These are phyloP conservation scores for Pyrochroa serraticornis DNA, from an alignment of 2,888 invertebrate species.

Conservation along the genomic window DNA sequence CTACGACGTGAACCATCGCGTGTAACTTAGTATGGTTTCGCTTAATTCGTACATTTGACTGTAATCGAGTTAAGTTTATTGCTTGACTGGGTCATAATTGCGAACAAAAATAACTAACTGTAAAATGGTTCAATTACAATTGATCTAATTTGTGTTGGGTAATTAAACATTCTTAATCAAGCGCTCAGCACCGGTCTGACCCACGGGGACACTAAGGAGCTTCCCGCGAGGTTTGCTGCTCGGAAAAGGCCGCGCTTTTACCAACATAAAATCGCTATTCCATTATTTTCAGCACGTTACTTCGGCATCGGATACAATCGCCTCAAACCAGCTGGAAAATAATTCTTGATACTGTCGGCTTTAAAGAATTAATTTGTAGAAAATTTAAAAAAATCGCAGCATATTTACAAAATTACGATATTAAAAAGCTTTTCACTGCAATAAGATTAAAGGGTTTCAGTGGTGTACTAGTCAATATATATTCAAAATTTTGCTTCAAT, in stretches of 20 bases:
- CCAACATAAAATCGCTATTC: not conserved
- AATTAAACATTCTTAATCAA: constrained; percentile 9
- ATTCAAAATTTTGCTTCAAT: constrained; percentile 27
- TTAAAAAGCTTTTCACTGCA: too few species aligned
- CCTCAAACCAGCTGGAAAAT: too few species aligned
- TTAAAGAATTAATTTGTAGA: not conserved
- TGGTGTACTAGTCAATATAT: constrained; percentile 17
- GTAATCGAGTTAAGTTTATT: not conserved
- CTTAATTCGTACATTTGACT: too few species aligned
- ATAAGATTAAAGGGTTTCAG: constrained; percentile 4
- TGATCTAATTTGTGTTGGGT: not conserved
- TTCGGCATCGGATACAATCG: not conserved
- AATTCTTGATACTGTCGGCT: not conserved
- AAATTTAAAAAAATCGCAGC: not conserved
- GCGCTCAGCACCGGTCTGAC: not conserved
- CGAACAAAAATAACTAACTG: not conserved
- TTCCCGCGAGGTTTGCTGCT: not conserved
- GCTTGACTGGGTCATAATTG: not conserved
- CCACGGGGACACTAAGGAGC: not conserved
- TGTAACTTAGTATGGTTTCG: too few species aligned
- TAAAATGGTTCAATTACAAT: not conserved
- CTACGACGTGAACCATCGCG: too few species aligned
- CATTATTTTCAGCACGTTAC: not conserved
- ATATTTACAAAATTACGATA: not conserved
- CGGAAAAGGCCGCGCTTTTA: constrained; percentile 1